Evolutionary conservation across 2,113 vertebrate species (phyloP).

Genomic region (Colossoma macropomum): DNA sequence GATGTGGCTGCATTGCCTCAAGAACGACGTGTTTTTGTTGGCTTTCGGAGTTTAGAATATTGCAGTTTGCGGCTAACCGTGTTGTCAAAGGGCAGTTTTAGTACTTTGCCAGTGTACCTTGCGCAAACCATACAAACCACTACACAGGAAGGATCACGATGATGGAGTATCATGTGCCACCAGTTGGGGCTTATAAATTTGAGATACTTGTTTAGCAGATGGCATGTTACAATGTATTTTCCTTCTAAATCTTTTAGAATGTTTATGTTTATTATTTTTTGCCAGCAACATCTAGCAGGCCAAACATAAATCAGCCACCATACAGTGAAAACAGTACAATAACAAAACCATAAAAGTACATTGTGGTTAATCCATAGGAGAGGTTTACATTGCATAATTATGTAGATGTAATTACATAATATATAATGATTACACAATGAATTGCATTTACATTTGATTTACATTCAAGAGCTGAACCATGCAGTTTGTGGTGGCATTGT

Average conservation of each 20-base stretch:
- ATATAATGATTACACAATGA: too few relatives aligned
- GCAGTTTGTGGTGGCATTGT: too few relatives aligned
- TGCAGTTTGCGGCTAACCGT: slow-evolving; percentile 48
- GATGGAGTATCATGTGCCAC: not conserved
- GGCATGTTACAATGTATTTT: not conserved
- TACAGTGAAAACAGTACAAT: too few relatives aligned
- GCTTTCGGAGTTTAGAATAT: slow-evolving; percentile 21
- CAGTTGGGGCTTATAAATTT: not conserved
- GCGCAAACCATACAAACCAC: slow-evolving; percentile 15
- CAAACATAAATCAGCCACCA: too few relatives aligned
- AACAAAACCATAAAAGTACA: too few relatives aligned
- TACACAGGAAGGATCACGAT: not conserved
- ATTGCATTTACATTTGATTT: too few relatives aligned
- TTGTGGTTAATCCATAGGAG: too few relatives aligned
- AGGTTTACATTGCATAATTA: too few relatives aligned
- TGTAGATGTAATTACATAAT: too few relatives aligned
- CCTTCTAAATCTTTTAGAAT: not conserved
- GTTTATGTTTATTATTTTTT: not conserved
- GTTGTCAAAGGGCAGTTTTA: slow-evolving; percentile 39
- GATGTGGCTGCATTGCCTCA: slow-evolving; percentile 11
- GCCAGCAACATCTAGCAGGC: not conserved
- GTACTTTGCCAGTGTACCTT: slow-evolving; percentile 49
- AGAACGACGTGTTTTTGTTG: slow-evolving; percentile 48
- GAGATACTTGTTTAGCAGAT: not conserved
- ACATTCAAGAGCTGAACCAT: too few relatives aligned